These are phyloP conservation scores for Arremon aurantiirostris DNA, from an alignment of 2,797 vertebrate species.

Conservation along the genomic window DNA sequence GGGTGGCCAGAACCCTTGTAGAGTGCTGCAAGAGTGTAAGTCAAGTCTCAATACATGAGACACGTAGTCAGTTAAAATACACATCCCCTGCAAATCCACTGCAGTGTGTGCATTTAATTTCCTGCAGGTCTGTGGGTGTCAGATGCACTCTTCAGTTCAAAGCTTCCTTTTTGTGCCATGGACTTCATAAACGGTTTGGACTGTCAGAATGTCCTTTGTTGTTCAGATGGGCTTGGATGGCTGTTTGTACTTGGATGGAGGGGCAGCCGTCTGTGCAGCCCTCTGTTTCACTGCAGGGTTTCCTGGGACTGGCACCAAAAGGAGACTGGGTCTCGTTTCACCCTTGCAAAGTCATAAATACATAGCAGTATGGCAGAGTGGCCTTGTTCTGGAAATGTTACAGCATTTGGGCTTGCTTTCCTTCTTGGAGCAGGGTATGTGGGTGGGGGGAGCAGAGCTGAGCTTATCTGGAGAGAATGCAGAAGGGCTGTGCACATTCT, in stretches of 20 bases:
- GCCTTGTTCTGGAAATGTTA: neutral
- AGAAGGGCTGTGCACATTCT: neutral
- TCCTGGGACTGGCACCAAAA: constrained; percentile 31
- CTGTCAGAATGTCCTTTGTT: neutral
- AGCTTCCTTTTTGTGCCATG: neutral
- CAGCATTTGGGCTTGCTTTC: neutral
- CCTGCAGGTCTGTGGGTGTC: neutral
- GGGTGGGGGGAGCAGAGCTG: neutral
- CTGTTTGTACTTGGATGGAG: constrained; percentile 27
- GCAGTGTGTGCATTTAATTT: neutral
- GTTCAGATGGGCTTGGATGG: neutral
- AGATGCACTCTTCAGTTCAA: neutral
- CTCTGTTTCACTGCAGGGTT: constrained; percentile 28
- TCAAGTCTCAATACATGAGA: neutral
- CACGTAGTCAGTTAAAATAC: neutral
- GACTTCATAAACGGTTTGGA: neutral
- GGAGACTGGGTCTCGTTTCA: neutral
- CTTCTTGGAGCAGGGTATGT: accelerated
- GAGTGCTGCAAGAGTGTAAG: neutral
- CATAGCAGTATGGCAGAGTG: neutral
- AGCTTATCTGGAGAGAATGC: neutral
- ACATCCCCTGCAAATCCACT: neutral
- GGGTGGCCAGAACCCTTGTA: neutral
- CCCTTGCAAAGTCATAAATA: neutral
- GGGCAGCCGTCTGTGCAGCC: constrained; percentile 22